These are phyloP conservation scores for Aurelia coerulea DNA, from an alignment of 30 jellyfish, hydroid and myxozoan species.

Conservation along the genomic window DNA sequence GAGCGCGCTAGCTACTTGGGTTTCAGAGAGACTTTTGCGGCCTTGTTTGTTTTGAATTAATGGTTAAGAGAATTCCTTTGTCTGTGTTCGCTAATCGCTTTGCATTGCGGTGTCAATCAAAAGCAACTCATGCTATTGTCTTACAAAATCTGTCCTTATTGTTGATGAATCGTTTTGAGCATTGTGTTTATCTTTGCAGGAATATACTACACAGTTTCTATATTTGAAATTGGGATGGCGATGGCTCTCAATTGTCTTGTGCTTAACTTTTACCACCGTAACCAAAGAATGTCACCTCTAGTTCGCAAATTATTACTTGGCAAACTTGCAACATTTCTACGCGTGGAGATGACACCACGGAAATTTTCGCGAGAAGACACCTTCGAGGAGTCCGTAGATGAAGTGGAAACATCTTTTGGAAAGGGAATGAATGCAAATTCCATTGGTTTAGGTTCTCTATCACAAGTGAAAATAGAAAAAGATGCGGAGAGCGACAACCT, in stretches of 20 bases:
- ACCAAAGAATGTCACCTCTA: slow-evolving; percentile 88
- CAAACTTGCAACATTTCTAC: slow-evolving; percentile 61
- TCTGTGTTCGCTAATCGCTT: too few species aligned
- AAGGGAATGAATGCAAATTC: slow-evolving; percentile 33
- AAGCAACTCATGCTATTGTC: too few species aligned
- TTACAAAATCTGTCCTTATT: too few species aligned
- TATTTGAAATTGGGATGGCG: slow-evolving; percentile 97
- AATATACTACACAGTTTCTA: slow-evolving; percentile 91
- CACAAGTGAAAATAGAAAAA: slow-evolving; percentile 36
- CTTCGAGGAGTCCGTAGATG: slow-evolving; percentile 31
- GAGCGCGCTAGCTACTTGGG: too few species aligned
- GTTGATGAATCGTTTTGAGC: too few species aligned
- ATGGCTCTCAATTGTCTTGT: slow-evolving; percentile 87
- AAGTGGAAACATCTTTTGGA: slow-evolving; percentile 36
- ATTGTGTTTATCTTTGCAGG: slow-evolving; percentile 41
- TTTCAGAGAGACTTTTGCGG: too few species aligned
- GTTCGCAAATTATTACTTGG: slow-evolving; percentile 84
- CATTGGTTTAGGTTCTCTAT: slow-evolving; percentile 14
- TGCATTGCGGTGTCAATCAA: too few species aligned
- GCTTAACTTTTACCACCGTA: slow-evolving; percentile 87
- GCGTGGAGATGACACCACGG: slow-evolving; percentile 70
- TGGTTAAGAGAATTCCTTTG: too few species aligned
- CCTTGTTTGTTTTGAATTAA: too few species aligned
- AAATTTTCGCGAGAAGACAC: slow-evolving; percentile 1
- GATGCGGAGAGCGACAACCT: slow-evolving; percentile 29